These are phyloP conservation scores for Drosophila biarmipes DNA, from an alignment of 1,140 invertebrate genomes.

Conservation along the genomic window DNA sequence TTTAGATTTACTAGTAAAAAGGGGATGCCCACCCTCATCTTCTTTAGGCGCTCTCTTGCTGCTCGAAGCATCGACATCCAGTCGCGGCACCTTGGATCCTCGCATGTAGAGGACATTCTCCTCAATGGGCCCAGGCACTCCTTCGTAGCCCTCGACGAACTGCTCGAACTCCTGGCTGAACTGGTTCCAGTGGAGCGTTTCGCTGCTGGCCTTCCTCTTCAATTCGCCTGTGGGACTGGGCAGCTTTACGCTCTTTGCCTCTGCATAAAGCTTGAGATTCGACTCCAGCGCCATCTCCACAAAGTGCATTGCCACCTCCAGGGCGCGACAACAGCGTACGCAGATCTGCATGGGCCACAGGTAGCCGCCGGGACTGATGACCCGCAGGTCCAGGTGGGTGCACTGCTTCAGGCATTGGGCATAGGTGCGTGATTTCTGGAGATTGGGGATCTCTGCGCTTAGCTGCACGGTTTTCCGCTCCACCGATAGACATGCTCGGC, in stretches of 20 bases:
- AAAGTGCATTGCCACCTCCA: conserved; percentile 75
- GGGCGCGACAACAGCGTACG: conserved; percentile 67
- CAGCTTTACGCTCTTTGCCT: conserved; percentile 51
- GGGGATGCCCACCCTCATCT: conserved; percentile 42
- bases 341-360: conserved; percentile 74
- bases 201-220: conserved; percentile 65
- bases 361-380: conserved; percentile 55
- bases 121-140: conserved; percentile 58
- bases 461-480: conserved; percentile 63
- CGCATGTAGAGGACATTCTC: conserved; percentile 75
- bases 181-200: conserved; percentile 67
- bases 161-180: conserved; percentile 72
- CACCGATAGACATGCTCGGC: conserved; percentile 69
- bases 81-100: conserved; percentile 61
- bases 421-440: conserved; percentile 56
- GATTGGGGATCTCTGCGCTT: conserved; percentile 57
- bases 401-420: conserved; percentile 62
- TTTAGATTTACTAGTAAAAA: not conserved
- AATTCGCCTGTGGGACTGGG: conserved; percentile 52
- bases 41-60: conserved; percentile 56
- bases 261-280: conserved; percentile 56
- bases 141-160: conserved; percentile 68
- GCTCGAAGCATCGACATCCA: conserved; percentile 41
- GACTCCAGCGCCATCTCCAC: conserved; percentile 67
- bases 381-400: conserved; percentile 54